These are phyloP conservation scores for Oithona nana DNA, from an alignment of 2,888 invertebrate genomes.

Conservation along the genomic window DNA sequence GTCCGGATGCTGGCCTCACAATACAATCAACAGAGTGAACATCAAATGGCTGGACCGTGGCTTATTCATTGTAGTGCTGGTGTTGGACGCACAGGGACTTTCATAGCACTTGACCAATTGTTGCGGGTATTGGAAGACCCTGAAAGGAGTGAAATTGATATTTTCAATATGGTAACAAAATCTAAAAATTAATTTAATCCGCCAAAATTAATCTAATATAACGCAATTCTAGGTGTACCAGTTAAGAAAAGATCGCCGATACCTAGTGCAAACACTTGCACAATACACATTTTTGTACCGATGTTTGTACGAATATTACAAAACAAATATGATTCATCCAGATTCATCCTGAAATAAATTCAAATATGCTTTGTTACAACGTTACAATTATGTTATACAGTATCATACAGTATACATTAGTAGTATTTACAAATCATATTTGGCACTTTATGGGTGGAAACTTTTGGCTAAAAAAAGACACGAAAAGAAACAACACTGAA, in stretches of 20 bases:
- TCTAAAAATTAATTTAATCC: no score
- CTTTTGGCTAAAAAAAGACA: no score
- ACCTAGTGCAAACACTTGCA: conserved; percentile 6
- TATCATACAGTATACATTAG: no score
- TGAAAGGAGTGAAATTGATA: conserved; percentile 1
- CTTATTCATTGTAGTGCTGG: conserved; percentile 10
- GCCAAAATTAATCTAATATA: no score
- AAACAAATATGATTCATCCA: no score
- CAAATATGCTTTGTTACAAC: no score
- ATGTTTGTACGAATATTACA: not conserved
- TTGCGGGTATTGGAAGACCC: not conserved
- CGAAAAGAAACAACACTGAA: no score
- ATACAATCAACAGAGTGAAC: not conserved
- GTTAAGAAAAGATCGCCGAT: not conserved
- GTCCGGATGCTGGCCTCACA: not conserved
- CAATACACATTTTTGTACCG: conserved; percentile 2
- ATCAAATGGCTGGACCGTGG: not conserved
- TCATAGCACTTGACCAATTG: conserved; percentile 8
- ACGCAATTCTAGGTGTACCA: no score
- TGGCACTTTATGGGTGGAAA: no score
- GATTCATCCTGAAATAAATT: no score
- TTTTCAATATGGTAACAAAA: not conserved
- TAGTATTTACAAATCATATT: no score
- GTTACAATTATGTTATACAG: no score
- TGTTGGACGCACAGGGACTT: conserved; percentile 5